Base-by-base conservation (phyloP, 1,140 invertebrate species). In the Hylaeus anthracinus region DNA sequence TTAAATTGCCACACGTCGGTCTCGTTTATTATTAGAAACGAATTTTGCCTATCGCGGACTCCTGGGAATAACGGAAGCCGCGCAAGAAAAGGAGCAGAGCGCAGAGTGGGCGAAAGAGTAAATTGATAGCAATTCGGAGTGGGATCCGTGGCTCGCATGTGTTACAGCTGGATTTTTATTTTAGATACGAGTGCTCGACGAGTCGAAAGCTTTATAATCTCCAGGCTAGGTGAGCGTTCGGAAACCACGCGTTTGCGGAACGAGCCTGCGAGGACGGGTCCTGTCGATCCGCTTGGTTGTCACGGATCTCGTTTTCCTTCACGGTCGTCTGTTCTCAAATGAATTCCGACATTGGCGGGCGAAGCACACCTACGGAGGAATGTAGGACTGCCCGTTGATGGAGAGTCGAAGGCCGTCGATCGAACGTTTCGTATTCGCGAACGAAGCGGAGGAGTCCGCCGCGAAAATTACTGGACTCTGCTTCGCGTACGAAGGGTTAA, bases 311-410 rank as follows among this genome's bases (percentile, higher is more conserved):
- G 58, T 48, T 65, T 73, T 58, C 53, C 61, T 48, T 65, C 61
- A n/a, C 43, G 74, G 43, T 66, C 61, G 72, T 15, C 61, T 3
- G 66, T 70, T 43, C 64, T 51, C 39, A 80, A 85, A 55, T 53
- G 60, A 39, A 85, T 53, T 64, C 67, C 83, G 73, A 61, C 78
- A 41, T 37, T 78, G 71, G 53, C 78, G 45, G 26, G 37, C 5
- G 51, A 67, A 26, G 70, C 72, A 64, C 73, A 63, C 74, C 83
- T 53, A 85, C 79, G 43, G 14, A 67, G 51, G 39, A 85, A 86
- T 82, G 79, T 78, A 85, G 78, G 79, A 71, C 83, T 82, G 55
- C 2, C 74, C 74, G 60, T 84, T 66, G 37, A 37, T 53, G 72
- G 65, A 56, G 14, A 26, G 58, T 55, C 73, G 73, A 86, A 86